Evolutionary conservation across 2,113 vertebrate genomes (phyloP).

Genomic region (Plectropomus leopardus): DNA sequence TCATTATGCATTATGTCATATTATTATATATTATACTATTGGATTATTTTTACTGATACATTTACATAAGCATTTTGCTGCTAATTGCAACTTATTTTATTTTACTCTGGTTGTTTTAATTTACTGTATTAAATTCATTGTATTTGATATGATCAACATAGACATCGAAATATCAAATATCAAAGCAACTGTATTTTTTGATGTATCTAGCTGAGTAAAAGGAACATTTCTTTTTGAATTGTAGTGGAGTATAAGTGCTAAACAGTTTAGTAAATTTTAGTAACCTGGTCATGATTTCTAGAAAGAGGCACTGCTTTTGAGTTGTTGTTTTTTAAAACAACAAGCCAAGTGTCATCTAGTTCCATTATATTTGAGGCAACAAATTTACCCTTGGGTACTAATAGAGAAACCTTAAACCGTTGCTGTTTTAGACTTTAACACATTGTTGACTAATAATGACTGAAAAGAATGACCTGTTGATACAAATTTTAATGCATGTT

Average conservation of each 20-base stretch:
- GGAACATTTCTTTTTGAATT: neutral
- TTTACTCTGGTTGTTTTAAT: neutral
- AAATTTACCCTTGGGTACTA: too few species aligned
- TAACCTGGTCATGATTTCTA: too few species aligned
- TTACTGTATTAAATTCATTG: neutral
- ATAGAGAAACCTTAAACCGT: too few species aligned
- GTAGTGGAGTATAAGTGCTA: neutral
- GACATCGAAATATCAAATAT: neutral
- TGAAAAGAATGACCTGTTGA: slow-evolving; percentile 1
- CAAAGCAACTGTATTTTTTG: neutral
- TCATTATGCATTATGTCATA: neutral
- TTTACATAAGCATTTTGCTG: neutral
- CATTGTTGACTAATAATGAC: neutral
- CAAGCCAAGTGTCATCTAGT: too few species aligned
- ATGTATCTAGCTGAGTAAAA: neutral
- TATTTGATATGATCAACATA: neutral
- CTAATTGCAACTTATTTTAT: neutral
- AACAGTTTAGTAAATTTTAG: neutral
- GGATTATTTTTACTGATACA: neutral
- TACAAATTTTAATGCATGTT: slow-evolving; percentile 17
- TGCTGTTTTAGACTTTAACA: neutral
- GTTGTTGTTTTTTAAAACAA: too few species aligned
- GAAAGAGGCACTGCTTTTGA: too few species aligned
- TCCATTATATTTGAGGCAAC: too few species aligned
- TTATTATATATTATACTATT: neutral